A percentile compares a stretch with the other conserved stretches of the same genome.
phyloP scores from a whole-genome alignment of 2,888 invertebrate species.

The Agrypnus murinus region DNA sequence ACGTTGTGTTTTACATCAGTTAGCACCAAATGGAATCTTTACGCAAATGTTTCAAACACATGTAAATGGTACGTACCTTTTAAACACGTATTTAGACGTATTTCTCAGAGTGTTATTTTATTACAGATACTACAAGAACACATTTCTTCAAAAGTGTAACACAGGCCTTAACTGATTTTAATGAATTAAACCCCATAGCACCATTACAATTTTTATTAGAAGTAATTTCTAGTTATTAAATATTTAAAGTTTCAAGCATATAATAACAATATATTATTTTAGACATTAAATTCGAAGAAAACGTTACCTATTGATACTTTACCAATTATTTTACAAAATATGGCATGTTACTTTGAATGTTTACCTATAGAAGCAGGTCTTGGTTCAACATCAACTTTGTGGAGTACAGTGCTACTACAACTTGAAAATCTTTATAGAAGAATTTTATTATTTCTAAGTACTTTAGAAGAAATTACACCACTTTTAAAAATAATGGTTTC shows the following conservation, averaged over 20 bases:
- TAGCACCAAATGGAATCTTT: conserved; percentile 97
- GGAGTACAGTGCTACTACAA: conserved; percentile 88
- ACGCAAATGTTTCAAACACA: conserved; percentile 95
- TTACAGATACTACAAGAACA: conserved; percentile 80
- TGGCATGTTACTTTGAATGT: conserved; percentile 95
- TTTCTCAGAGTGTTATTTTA: not conserved
- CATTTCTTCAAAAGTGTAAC: conserved; percentile 96
- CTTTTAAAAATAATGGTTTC: conserved; percentile 85
- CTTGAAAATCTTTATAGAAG: conserved; percentile 91
- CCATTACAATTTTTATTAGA: conserved; percentile 94
- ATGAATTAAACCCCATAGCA: conserved; percentile 95
- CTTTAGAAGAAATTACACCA: conserved; percentile 81
- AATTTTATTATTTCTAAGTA: conserved; percentile 80
- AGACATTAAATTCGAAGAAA: conserved; percentile 86
- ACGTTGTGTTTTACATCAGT: conserved; percentile 95
- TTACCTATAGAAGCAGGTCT: conserved; percentile 88
- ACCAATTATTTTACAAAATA: conserved; percentile 89
- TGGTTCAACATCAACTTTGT: conserved; percentile 80
- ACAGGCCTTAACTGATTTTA: conserved; percentile 94
- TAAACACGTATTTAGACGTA: not conserved
- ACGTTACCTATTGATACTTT: conserved; percentile 81
- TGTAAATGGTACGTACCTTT: conserved; percentile 81
- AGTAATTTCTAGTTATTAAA: conserved; percentile 71
- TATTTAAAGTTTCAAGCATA: too few species aligned
- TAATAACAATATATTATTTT: conserved; percentile 51